Evolutionary conservation across 1,140 invertebrate species (phyloP).

Genomic region (Drosophila melanogaster): DNA sequence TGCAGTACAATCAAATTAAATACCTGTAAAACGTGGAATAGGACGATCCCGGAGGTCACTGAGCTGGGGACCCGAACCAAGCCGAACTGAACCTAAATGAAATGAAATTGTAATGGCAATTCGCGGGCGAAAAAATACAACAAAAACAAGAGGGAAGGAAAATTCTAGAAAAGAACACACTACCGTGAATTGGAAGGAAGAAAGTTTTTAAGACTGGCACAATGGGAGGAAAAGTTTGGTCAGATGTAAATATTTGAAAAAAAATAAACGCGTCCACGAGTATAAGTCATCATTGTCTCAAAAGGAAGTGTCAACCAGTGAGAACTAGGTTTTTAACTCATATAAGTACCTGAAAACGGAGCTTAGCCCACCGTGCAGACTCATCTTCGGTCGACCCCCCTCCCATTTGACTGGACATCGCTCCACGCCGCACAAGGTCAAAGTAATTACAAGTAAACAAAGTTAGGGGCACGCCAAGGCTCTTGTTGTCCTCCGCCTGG

Average conservation of each 20-base stretch:
- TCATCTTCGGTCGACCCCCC: background rate
- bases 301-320: background rate
- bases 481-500: slow-evolving; percentile 3
- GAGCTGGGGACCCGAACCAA: slow-evolving; percentile 9
- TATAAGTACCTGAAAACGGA: no score
- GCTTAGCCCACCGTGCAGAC: background rate
- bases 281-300: no score
- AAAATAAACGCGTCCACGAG: no score
- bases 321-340: background rate
- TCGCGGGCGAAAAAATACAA: slow-evolving; percentile 12
- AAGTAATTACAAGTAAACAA: slow-evolving; percentile 62
- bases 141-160: slow-evolving; percentile 6
- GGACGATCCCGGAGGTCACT: background rate
- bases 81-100: slow-evolving; percentile 29
- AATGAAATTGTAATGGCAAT: slow-evolving; percentile 51
- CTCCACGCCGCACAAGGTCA: slow-evolving; percentile 33
- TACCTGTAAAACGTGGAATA: slow-evolving; percentile 29
- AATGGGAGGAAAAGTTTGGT: background rate
- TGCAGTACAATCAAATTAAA: slow-evolving; percentile 53
- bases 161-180: background rate
- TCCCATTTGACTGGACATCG: background rate
- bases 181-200: background rate
- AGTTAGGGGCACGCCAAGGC: slow-evolving; percentile 27
- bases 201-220: slow-evolving; percentile 16
- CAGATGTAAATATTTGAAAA: background rate